phyloP scores from a whole-genome alignment of 2,888 invertebrate genomes.

The Ectobius pallidus region DNA sequence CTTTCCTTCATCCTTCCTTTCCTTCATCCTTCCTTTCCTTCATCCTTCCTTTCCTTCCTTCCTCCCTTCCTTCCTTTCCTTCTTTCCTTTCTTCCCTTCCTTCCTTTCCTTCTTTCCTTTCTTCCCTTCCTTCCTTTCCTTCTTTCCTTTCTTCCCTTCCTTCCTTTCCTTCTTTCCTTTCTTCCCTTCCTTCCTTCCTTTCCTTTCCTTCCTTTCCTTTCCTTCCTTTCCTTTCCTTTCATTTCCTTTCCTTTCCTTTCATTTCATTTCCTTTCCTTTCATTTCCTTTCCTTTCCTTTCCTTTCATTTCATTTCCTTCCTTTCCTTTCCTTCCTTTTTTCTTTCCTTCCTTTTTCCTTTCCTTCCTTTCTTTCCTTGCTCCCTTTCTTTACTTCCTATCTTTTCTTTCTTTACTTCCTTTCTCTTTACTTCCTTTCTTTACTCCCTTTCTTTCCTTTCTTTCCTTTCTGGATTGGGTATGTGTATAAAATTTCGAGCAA shows the following conservation, averaged over 20 bases:
- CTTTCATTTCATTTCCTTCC: slow-evolving; percentile 14
- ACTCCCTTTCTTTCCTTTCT: background rate
- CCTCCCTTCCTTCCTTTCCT: slow-evolving; percentile 18
- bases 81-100: slow-evolving; percentile 38
- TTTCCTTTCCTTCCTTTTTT: slow-evolving; percentile 30
- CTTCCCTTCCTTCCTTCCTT: slow-evolving; percentile 39
- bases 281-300: too few relatives aligned
- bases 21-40: too few relatives aligned
- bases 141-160: slow-evolving; percentile 34
- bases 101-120: slow-evolving; percentile 31
- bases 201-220: slow-evolving; percentile 39
- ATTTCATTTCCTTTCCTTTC: too few relatives aligned
- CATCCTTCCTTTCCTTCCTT: too few relatives aligned
- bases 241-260: too few relatives aligned
- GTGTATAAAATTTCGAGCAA: too few relatives aligned
- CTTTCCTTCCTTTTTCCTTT: slow-evolving; percentile 38
- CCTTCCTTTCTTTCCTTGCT: slow-evolving; percentile 34
- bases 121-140: slow-evolving; percentile 24
- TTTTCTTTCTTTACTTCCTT: slow-evolving; percentile 30
- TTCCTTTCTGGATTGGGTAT: too few relatives aligned
- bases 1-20: too few relatives aligned
- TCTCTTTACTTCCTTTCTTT: slow-evolving; percentile 21
- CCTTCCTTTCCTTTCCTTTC: too few relatives aligned
- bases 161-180: slow-evolving; percentile 36
- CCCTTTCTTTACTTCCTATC: slow-evolving; percentile 28